Evolutionary conservation across 2,113 vertebrate species (phyloP).

Genomic region (Heterocephalus glaber): DNA sequence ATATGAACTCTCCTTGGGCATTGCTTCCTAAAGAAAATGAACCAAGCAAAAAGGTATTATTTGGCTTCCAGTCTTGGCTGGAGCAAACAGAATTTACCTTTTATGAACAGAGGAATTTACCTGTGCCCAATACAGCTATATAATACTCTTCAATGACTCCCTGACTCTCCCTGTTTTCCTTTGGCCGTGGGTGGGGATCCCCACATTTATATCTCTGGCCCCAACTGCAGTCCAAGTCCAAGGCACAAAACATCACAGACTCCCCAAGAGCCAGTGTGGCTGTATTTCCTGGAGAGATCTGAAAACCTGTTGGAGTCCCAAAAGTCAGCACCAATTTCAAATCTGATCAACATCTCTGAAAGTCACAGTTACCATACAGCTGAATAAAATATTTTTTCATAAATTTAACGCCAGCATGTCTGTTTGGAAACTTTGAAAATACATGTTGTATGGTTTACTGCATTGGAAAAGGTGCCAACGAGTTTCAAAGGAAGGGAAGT

Average conservation of each 20-base stretch:
- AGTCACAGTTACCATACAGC: conserved; percentile 85
- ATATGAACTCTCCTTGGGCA: conserved; percentile 61
- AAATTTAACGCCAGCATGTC: conserved; percentile 89
- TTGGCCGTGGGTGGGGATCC: conserved; percentile 30
- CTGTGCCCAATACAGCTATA: conserved; percentile 36
- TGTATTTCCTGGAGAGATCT: conserved; percentile 78
- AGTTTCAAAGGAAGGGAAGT: conserved; percentile 92
- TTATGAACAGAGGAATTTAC: conserved; percentile 56
- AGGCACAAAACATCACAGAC: conserved; percentile 10
- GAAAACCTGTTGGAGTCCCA: conserved; percentile 81
- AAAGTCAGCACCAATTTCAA: conserved; percentile 83
- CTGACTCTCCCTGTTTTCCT: conserved; percentile 76
- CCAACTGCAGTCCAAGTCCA: conserved; percentile 42
- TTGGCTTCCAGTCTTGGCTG: not conserved
- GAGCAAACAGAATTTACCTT: conserved; percentile 45
- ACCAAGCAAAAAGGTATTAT: conserved; percentile 17
- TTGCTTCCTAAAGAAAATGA: not conserved
- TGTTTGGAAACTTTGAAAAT: conserved; percentile 91
- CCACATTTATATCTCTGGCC: conserved; percentile 43
- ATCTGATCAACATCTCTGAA: conserved; percentile 85
- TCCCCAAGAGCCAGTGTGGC: conserved; percentile 53
- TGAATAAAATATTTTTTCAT: conserved; percentile 90
- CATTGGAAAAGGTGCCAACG: conserved; percentile 90
- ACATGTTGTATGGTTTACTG: conserved; percentile 91
- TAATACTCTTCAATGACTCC: conserved; percentile 44